These are phyloP conservation scores for Podarcis siculus DNA, from an alignment of 2,797 vertebrate genomes.

Conservation along the genomic window DNA sequence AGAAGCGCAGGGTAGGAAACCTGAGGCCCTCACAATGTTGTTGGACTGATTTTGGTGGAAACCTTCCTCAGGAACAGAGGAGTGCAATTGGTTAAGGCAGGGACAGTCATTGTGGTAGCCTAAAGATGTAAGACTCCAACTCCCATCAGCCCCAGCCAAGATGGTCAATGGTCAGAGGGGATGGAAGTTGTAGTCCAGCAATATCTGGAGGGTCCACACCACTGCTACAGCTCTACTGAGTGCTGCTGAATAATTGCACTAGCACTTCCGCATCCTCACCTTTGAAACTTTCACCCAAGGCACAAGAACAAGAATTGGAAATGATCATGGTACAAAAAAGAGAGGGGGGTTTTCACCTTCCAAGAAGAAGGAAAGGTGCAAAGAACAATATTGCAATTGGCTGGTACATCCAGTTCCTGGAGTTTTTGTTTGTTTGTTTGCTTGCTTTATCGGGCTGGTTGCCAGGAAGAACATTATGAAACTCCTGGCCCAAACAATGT, in stretches of 20 bases:
- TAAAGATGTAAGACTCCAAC: too few species aligned
- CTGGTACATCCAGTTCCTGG: slow-evolving; percentile 6
- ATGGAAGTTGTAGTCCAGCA: neutral
- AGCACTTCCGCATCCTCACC: neutral
- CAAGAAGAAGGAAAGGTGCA: neutral
- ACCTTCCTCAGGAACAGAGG: too few species aligned
- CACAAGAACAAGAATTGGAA: slow-evolving; percentile 11
- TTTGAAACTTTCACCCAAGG: neutral
- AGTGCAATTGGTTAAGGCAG: too few species aligned
- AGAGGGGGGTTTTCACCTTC: neutral
- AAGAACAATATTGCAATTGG: slow-evolving; percentile 22
- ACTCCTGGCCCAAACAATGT: slow-evolving; percentile 36
- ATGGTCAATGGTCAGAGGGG: neutral
- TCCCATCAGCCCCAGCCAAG: too few species aligned
- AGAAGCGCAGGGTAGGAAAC: too few species aligned
- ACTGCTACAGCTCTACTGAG: neutral
- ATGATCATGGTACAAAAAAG: neutral
- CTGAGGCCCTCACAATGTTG: too few species aligned
- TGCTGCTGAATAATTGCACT: neutral
- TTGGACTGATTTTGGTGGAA: too few species aligned
- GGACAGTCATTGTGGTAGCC: too few species aligned
- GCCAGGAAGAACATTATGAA: slow-evolving; percentile 40
- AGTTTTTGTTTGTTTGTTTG: slow-evolving; percentile 44
- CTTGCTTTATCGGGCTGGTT: slow-evolving; percentile 43
- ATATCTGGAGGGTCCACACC: neutral